Base-by-base conservation (phyloP, 2,797 vertebrate genomes). In the Takifugu rubripes region DNA sequence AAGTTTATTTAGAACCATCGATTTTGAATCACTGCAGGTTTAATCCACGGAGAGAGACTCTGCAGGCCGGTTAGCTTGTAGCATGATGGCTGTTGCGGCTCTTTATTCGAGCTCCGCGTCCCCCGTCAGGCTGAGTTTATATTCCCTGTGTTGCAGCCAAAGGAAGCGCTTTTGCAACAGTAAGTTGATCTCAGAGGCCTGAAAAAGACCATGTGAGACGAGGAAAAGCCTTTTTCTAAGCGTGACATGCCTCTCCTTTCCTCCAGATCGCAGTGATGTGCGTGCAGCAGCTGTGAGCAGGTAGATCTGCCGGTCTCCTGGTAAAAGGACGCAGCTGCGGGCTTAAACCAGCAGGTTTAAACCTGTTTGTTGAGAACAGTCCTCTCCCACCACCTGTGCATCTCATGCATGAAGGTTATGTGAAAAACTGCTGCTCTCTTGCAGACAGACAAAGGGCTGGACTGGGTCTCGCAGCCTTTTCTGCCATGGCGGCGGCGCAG, bases 401-500 rank as follows among this genome's bases (percentile, higher is more conserved):
- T 33, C 6, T 33, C 5, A 45, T 21, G 21, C 21, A 21, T 21
- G 21, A 21, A 21, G 21, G 21, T 21, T 21, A 21, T 21, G 21
- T 45, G 43, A 2, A 6, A 3, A 29, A 27, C n/a, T 5, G 26
- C 14, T 59, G 12, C 27, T 24, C 60, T 49, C 24, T 21, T 10
- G 1, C 72, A 84, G 84, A 64, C 56, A 25, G 43, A 25, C 24
- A 5, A 2, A 0, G 2, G 5, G 47, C 43, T 62, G 69, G 54
- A 40, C 61, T 59, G 76, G 61, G 21, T 15, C 29, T 5, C 77
- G 70, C 26, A 60, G 84, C 0, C 45, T 90, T 25, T 77, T 83
- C 49, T 90, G 90, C 26, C 45, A 64, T 1, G 87, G 87, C 21
- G 82, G 75, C 1, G 76, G 54, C 1, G 46, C 61, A 0, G 64